Percentiles rank a stretch among this genome's conserved stretches.
Conservation (phyloP, 2,113 vertebrate species). For the Brachypodius melanocephalos region DNA sequence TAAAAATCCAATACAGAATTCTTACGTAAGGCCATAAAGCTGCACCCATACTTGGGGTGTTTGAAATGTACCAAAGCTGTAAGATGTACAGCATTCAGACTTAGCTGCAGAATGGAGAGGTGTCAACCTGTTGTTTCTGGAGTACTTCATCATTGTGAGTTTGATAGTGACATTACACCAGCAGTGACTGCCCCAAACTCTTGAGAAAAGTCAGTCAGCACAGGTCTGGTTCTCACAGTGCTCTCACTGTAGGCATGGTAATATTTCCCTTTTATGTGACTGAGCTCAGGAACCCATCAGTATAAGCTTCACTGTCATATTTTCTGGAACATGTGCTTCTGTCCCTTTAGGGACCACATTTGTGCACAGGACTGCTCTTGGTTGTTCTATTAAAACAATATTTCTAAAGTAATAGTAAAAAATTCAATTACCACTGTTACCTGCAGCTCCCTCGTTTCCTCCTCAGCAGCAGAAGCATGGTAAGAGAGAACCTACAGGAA, state of each 20-base stretch:
- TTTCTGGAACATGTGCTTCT: background rate
- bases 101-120: background rate
- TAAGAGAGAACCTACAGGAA: conserved; percentile 89
- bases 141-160: background rate
- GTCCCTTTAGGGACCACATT: background rate
- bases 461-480: conserved; percentile 90
- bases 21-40: background rate
- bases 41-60: background rate
- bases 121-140: background rate
- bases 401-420: conserved; percentile 39
- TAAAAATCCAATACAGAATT: background rate
- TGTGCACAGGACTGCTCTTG: background rate
- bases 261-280: background rate
- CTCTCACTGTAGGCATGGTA: background rate
- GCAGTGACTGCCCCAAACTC: background rate
- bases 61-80: background rate
- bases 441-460: conserved; percentile 92
- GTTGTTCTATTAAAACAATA: background rate
- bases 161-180: background rate
- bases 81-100: background rate
- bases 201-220: background rate
- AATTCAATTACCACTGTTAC: conserved; percentile 86
- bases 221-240: background rate
- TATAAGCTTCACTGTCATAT: background rate
- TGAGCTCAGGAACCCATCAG: background rate